Base-by-base conservation (phyloP, 92 coral and sea anemone genomes). In the Montipora capitata region DNA sequence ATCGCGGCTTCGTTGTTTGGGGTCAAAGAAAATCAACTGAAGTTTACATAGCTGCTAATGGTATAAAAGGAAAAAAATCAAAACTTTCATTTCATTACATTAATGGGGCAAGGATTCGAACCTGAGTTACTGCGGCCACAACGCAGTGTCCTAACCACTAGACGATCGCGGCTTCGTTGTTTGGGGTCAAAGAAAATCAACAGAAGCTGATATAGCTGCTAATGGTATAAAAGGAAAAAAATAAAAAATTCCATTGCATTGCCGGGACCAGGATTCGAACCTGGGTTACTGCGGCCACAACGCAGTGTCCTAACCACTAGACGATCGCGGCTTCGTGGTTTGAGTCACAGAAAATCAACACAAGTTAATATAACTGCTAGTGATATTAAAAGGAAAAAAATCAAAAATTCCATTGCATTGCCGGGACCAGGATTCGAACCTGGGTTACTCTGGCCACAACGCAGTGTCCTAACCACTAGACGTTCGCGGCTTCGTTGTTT, bases 221-320 rank as follows among this genome's bases (percentile, higher is more conserved):
- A 20, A 0, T 20, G 27, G 0, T 20, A 20, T 20, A 20, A 20
- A 20, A 20, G 27, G 27, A 20, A 20, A 20, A 20, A 20, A 20
- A 20, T 20, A 0, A 20, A 20, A n/a, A n/a, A n/a, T n/a, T n/a
- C n/a, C 27, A 20, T 20, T 20, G 0, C 27, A 20, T 20, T 94
- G 96, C 96, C 96, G 96, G 68, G 96, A 94, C 94, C 94, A 94
- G 96, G 96, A 94, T 94, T 94, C 93, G 94, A 94, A 91, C 96
- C 96, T 91, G 96, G 94, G 94, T 94, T 94, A 94, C 87, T 94
- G 96, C 96, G 96, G 94, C 94, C 96, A 91, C 96, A 91, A 94
- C 94, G 93, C 96, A 94, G 90, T 67, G 96, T 94, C 86, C 96
- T 91, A 84, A 94, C 96, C 96, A 91, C 94, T 94, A 94, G 86